Evolutionary conservation across 2,113 vertebrate genomes (phyloP), one percentile per base, ranked within the genome.

Genomic region (Ageneiosus marmoratus): DNA sequence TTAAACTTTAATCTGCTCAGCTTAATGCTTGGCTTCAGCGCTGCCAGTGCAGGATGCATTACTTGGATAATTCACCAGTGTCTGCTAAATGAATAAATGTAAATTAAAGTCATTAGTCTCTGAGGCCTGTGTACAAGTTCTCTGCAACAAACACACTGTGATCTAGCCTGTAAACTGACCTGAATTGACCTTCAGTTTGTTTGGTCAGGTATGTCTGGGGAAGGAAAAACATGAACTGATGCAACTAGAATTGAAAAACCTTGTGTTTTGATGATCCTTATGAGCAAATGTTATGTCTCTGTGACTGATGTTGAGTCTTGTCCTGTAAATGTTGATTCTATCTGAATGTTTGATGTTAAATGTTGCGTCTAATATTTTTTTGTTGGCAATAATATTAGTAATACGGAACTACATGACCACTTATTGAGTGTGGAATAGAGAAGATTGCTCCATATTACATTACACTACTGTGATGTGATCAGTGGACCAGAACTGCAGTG

Each of bases 291-390:
- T 80, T 20, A n/a, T 51, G 22, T 80, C 46, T 69, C 22, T 22
- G 63, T 79, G 44, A 24, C 4, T 65, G 24, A 63, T 79, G 77
- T 79, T 48, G n/a, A 20, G 41, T 56, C 65, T 55, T 44, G 62
- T 80, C 22, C 18, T 34, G 27, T 74, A 41, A 56, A 46, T 81
- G 65, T 56, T 72, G 34, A 37, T 56, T 67, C n/a, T 46, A 73
- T 24, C 7, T n/a, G 5, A 51, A 32, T 53, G 72, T 73, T 73
- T 70, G 4, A 46, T 81, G 44, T 74, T 51, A 27, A 62, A 37
- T 82, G 55, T 62, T 16, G 53, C 16, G 67, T 70, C 37, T 46
- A 72, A 51, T 81, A 15, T 58, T 46, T 29, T 81, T 3, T 53
- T 72, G 80, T 73, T 6, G 8, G 13, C 58, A 56, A 56, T 72